Evolutionary conservation across 2,888 invertebrate species (phyloP).

Genomic region (Tholera decimalis): DNA sequence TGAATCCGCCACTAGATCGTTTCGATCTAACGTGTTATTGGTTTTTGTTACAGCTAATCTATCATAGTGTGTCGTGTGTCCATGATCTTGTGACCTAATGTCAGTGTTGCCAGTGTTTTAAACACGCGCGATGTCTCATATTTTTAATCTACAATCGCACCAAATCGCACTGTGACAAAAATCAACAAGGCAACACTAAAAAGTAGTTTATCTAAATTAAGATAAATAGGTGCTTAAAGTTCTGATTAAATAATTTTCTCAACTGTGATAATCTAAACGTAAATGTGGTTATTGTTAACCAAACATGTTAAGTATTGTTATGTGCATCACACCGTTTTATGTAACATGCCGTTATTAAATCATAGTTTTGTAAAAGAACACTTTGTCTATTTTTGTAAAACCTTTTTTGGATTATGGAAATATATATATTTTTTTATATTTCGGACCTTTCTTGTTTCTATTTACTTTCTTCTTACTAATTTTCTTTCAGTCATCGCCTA

Average conservation of each 20-base stretch:
- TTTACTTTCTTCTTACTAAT: conserved; percentile 58
- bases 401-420: conserved; percentile 72
- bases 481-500: conserved; percentile 27
- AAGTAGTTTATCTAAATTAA: conserved; percentile 29
- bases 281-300: conserved; percentile 47
- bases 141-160: conserved; percentile 10
- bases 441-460: conserved; percentile 64
- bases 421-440: conserved; percentile 74
- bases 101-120: conserved; percentile 4
- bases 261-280: conserved; percentile 62
- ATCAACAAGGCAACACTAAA: conserved; percentile 25
- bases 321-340: conserved; percentile 37
- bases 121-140: background rate
- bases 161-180: conserved; percentile 37
- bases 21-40: conserved; percentile 13
- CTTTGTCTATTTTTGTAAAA: conserved; percentile 79
- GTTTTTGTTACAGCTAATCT: conserved; percentile 42
- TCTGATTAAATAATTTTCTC: conserved; percentile 48
- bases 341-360: conserved; percentile 67
- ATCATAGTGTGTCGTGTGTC: background rate
- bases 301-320: conserved; percentile 45
- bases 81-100: conserved; percentile 14
- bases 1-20: conserved; percentile 42
- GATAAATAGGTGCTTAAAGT: conserved; percentile 40
- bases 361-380: conserved; percentile 65